Base-by-base conservation (phyloP, 30 jellyfish, hydroid and myxozoan genomes). In the Chrysaora quinquecirrha region DNA sequence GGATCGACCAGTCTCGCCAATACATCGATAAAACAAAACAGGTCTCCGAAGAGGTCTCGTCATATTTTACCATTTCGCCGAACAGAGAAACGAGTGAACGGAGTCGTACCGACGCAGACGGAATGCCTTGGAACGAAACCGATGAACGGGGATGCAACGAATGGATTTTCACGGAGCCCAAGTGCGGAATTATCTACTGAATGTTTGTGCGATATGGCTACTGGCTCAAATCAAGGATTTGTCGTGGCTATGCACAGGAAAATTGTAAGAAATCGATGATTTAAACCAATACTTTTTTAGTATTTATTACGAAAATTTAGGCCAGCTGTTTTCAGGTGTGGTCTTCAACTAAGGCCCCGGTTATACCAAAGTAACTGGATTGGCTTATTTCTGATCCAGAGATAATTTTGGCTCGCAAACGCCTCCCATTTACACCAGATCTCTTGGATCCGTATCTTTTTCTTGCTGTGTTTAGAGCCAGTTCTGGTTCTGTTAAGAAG, bases 201-300 rank as follows among this genome's bases (percentile, higher is more conserved):
- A 9, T 48, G 82, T 27, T 34, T 75, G 30, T 50, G 69, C 20
- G 93, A 85, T 14, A 11, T 70, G 25, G 71, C 38, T 18, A 56
- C 22, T 34, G 65, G 60, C 0, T 12, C 63, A 64, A 58, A 61
- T 30, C 75, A 75, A 31, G 78, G 88, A 10, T 60, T 82, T 49
- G 90, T 91, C 31, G 73, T 85, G 29, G 95, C 84, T 2, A 79
- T 91, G 95, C 95, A 91, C 76, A 67, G 98, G 30, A 91, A 91
- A 91, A 91, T 86, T 91, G 98, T 91, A 67, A 21, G 95, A 28
- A 3, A 22, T 6, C 25, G 77, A n/a, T n/a, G n/a, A n/a, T n/a
- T n/a, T n/a, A n/a, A n/a, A n/a, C n/a, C n/a, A n/a, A n/a, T n/a
- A n/a, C n/a, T n/a, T n/a, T n/a, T n/a, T n/a, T n/a, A n/a, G n/a